Evolutionary conservation across 2,113 vertebrate genomes (phyloP), one percentile per base, ranked within the genome.

Genomic region (Dryoscopus gambensis): DNA sequence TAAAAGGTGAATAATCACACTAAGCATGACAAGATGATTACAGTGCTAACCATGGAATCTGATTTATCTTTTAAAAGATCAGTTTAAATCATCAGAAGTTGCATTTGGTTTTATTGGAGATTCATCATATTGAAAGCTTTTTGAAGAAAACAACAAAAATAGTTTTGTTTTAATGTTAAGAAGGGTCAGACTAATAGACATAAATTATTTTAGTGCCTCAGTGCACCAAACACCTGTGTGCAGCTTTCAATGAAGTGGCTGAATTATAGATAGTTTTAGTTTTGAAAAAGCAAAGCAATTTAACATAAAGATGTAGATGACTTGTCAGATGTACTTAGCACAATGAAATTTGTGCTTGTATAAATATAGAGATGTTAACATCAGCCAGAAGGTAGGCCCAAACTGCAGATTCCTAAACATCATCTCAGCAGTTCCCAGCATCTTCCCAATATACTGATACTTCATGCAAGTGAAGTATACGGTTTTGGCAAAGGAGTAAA

Each of bases 81-180:
- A 93, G 83, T 92, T 77, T 95, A 97, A 97, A 96, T 96, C 84
- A 95, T 91, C 73, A 89, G 76, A 87, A 90, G 83, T 56, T 89
- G 90, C 91, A 95, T 95, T 97, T 97, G 46, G 92, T 87, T 95
- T 95, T 97, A 97, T 91, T 97, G 91, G 67, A 95, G 83, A 97
- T 96, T 94, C 87, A 96, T 97, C 92, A 95, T 65, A 92, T 44
- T 97, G 96, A 97, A 97, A 95, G 95, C 87, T 95, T 97, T 97
- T 83, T 95, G 89, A 97, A 95, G 87, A 96, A 97, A 95, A 96
- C 84, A 94, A 94, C 90, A 93, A 93, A 94, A 95, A 95, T 65
- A 94, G 82, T 95, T 97, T 82, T 95, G 92, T 89, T 97, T 96
- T 94, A 94, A 90, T 63, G 65, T 95, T 82, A 82, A 96, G 74